Conservation (phyloP, 2,113 vertebrate genomes). For the cattle (Bos taurus) region DNA sequence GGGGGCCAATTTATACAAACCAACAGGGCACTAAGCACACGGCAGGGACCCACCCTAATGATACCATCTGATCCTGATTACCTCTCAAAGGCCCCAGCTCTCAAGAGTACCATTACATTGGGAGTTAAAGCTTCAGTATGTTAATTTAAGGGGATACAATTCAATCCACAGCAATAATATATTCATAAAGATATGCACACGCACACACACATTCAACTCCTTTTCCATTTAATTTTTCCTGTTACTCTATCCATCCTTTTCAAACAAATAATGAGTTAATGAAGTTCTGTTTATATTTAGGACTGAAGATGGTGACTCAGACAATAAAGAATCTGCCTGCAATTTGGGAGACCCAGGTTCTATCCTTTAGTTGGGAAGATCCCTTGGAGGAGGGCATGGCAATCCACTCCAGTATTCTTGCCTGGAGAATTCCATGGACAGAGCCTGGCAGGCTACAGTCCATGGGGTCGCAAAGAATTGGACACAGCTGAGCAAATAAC, state of each 20-base stretch:
- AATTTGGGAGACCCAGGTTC: background rate
- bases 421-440: background rate
- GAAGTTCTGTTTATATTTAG: background rate
- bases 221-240: background rate
- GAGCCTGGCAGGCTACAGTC: background rate
- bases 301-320: background rate
- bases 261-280: background rate
- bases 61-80: background rate
- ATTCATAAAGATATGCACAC: background rate
- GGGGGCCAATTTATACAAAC: background rate
- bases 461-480: background rate
- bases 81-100: background rate
- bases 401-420: background rate
- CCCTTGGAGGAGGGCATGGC: background rate
- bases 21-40: background rate
- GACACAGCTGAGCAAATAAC: background rate
- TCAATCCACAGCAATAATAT: background rate
- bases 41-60: background rate
- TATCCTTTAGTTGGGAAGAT: background rate
- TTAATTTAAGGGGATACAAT: background rate
- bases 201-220: background rate
- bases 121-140: background rate
- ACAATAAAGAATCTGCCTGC: background rate
- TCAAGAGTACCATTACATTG: background rate
- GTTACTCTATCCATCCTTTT: background rate